phyloP scores from a whole-genome alignment of 2,888 invertebrate genomes.

The Micoletzkya japonica region DNA sequence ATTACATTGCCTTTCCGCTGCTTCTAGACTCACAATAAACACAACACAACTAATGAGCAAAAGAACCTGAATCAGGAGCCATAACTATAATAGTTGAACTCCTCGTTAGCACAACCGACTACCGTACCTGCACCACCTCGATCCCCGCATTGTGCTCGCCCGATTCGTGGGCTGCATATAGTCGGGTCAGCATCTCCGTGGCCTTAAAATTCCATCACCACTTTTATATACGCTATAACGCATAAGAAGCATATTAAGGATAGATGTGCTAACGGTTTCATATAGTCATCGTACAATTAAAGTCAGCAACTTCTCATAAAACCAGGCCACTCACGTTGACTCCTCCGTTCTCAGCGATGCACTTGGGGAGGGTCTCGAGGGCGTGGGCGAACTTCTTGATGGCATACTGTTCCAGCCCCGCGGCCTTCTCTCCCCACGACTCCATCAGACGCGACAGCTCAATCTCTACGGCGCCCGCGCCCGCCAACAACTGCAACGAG shows the following conservation, averaged over 20 bases:
- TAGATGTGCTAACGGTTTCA: neutral
- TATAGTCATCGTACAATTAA: too few relatives aligned
- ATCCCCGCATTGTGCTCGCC: constrained; percentile 82
- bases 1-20: too few relatives aligned
- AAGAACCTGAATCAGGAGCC: constrained; percentile 24
- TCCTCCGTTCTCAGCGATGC: constrained; percentile 91
- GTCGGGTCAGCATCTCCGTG: constrained; percentile 82
- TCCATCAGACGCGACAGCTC: constrained; percentile 85
- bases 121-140: constrained; percentile 72
- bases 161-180: constrained; percentile 89
- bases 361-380: constrained; percentile 85
- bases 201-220: constrained; percentile 66
- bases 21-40: too few relatives aligned
- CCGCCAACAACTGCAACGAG: constrained; percentile 75
- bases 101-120: neutral
- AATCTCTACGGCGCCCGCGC: constrained; percentile 92
- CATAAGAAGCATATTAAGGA: neutral
- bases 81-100: neutral
- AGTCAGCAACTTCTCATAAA: too few relatives aligned
- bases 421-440: constrained; percentile 82
- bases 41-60: neutral
- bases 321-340: constrained; percentile 70
- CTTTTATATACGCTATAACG: neutral
- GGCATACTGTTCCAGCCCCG: constrained; percentile 94
- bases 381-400: constrained; percentile 85